These are phyloP conservation scores for Morpho achilles DNA, from an alignment of 2,888 invertebrate genomes.

Conservation along the genomic window DNA sequence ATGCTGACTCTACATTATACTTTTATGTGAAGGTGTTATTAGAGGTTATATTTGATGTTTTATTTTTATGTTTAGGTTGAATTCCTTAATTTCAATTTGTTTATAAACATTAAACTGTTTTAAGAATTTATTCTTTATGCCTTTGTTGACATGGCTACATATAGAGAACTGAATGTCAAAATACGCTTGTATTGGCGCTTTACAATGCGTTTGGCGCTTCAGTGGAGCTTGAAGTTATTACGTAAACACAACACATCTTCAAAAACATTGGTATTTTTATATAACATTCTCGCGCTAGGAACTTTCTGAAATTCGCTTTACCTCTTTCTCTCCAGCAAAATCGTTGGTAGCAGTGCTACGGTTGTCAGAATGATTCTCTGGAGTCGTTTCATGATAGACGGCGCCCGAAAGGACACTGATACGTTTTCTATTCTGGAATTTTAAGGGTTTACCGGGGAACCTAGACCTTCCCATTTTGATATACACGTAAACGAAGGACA, in stretches of 20 bases:
- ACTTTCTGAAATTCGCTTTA: slow-evolving; percentile 47
- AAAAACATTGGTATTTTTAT: slow-evolving; percentile 40
- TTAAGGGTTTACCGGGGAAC: slow-evolving; percentile 93
- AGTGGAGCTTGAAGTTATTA: slow-evolving; percentile 57
- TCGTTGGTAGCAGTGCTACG: slow-evolving; percentile 66
- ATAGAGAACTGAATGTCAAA: slow-evolving; percentile 54
- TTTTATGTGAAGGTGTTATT: slow-evolving; percentile 7
- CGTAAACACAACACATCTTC: slow-evolving; percentile 68
- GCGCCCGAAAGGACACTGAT: slow-evolving; percentile 87
- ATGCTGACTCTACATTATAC: slow-evolving; percentile 5
- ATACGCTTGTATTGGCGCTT: slow-evolving; percentile 36
- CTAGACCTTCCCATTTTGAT: slow-evolving; percentile 88
- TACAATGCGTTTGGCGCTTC: slow-evolving; percentile 45
- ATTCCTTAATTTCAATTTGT: background rate
- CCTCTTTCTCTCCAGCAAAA: slow-evolving; percentile 75
- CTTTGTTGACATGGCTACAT: slow-evolving; percentile 61
- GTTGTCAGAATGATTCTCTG: slow-evolving; percentile 67
- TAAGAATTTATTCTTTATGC: slow-evolving; percentile 20
- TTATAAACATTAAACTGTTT: slow-evolving; percentile 1
- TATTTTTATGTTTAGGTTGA: background rate
- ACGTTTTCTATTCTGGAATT: slow-evolving; percentile 91
- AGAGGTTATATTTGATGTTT: slow-evolving; percentile 29
- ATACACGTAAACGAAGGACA: slow-evolving; percentile 76
- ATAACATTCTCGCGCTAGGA: slow-evolving; percentile 33
- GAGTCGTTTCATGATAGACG: slow-evolving; percentile 72